Conservation (phyloP, 2,888 invertebrate species). For the Drosophila barbarae region DNA sequence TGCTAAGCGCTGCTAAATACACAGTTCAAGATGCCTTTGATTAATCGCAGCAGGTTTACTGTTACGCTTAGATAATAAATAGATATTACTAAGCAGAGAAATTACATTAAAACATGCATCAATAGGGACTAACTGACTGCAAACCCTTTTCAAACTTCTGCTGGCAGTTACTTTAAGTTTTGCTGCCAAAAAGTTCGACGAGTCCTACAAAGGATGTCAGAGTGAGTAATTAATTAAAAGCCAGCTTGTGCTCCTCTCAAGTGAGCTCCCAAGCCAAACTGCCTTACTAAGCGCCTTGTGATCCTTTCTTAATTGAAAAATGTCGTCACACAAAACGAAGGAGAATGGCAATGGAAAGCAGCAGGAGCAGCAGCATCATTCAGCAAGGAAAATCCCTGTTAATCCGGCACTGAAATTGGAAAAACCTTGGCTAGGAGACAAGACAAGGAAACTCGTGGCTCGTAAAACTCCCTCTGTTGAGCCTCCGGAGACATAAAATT, state of each 20-base stretch:
- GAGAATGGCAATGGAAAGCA: slow-evolving; percentile 31
- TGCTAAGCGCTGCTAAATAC: slow-evolving; percentile 60
- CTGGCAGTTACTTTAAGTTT: slow-evolving; percentile 26
- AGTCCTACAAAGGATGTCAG: not conserved
- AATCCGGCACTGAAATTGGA: slow-evolving; percentile 77
- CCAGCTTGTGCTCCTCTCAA: slow-evolving; percentile 24
- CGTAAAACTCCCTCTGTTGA: slow-evolving; percentile 58
- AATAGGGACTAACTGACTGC: not conserved
- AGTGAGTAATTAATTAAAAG: slow-evolving; percentile 64
- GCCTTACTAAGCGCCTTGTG: slow-evolving; percentile 73
- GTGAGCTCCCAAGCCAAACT: slow-evolving; percentile 49
- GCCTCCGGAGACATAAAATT: slow-evolving; percentile 63
- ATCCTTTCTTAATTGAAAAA: slow-evolving; percentile 77
- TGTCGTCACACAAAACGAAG: slow-evolving; percentile 66
- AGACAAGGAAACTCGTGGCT: slow-evolving; percentile 33
- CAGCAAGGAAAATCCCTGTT: slow-evolving; percentile 69
- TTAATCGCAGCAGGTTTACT: slow-evolving; percentile 31
- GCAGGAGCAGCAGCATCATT: slow-evolving; percentile 18
- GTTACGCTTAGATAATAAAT: slow-evolving; percentile 19
- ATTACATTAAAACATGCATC: not conserved
- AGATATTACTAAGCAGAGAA: not conserved
- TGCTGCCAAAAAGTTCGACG: slow-evolving; percentile 55
- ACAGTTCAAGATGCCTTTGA: slow-evolving; percentile 54
- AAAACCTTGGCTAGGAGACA: slow-evolving; percentile 62
- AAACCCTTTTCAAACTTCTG: slow-evolving; percentile 15